phyloP scores from a whole-genome alignment of 2,888 invertebrate genomes.

The Melangyna quadrimaculata region DNA sequence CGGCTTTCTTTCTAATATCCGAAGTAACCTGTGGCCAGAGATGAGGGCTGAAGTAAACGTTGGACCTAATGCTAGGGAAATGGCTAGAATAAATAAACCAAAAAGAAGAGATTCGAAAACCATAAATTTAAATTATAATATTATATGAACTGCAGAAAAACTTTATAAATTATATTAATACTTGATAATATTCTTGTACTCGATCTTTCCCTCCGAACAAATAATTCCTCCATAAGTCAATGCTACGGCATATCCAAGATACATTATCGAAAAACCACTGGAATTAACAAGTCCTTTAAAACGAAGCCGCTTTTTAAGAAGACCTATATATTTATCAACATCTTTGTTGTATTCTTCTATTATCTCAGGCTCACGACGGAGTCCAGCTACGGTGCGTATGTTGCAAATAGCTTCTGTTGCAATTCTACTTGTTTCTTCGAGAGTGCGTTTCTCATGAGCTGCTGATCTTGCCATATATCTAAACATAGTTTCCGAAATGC shows the following conservation, averaged over 20 bases:
- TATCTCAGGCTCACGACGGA: conserved; percentile 84
- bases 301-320: conserved; percentile 82
- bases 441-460: conserved; percentile 83
- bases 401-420: conserved; percentile 89
- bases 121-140: conserved; percentile 78
- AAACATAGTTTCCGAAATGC: too few relatives aligned
- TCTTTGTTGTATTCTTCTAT: conserved; percentile 83
- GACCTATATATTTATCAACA: conserved; percentile 81
- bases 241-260: conserved; percentile 87
- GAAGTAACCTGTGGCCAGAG: conserved; percentile 85
- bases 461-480: conserved; percentile 84
- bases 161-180: conserved; percentile 78
- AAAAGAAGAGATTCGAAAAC: conserved; percentile 89
- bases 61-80: conserved; percentile 88
- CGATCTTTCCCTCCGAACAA: conserved; percentile 84
- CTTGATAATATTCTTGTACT: conserved; percentile 87
- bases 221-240: conserved; percentile 88
- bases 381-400: conserved; percentile 86
- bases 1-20: conserved; percentile 84
- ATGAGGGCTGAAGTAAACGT: conserved; percentile 87
- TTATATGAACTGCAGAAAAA: not conserved
- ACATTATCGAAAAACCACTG: conserved; percentile 86
- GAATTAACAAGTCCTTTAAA: conserved; percentile 87
- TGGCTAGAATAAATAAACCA: conserved; percentile 89
- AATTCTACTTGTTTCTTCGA: conserved; percentile 86